Evolutionary conservation across 2,113 vertebrate genomes (phyloP).

Genomic region (Cryptoleucopteryx plumbea): DNA sequence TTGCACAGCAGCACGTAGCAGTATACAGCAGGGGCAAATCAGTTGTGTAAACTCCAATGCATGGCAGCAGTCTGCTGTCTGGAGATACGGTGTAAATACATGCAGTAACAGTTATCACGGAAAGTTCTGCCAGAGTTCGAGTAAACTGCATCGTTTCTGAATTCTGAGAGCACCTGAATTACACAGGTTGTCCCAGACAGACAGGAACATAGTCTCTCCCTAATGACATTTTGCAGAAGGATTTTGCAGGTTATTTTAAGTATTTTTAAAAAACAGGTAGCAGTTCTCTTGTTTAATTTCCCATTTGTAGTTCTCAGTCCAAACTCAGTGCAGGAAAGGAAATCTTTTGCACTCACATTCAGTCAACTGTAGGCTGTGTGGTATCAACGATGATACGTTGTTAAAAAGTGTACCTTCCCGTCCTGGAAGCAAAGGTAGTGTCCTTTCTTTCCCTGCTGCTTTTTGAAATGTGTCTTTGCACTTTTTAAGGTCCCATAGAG

Average conservation of each 20-base stretch:
- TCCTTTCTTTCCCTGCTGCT: background rate
- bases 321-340: background rate
- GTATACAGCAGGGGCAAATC: background rate
- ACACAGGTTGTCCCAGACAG: background rate
- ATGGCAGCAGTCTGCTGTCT: background rate
- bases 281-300: background rate
- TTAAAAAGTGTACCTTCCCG: background rate
- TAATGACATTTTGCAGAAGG: background rate
- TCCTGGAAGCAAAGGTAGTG: background rate
- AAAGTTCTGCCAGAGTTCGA: background rate
- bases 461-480: background rate
- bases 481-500: background rate
- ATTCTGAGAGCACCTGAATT: background rate
- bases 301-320: background rate
- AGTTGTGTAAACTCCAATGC: too few relatives aligned
- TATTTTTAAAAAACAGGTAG: background rate
- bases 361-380: background rate
- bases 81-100: background rate
- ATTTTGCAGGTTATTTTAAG: background rate
- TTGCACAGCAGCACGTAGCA: background rate
- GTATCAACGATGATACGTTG: accelerated
- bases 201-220: background rate
- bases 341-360: background rate
- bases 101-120: background rate
- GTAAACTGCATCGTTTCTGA: background rate